phyloP scores from a whole-genome alignment of 2,888 invertebrate genomes.

The Lypha dubia region DNA sequence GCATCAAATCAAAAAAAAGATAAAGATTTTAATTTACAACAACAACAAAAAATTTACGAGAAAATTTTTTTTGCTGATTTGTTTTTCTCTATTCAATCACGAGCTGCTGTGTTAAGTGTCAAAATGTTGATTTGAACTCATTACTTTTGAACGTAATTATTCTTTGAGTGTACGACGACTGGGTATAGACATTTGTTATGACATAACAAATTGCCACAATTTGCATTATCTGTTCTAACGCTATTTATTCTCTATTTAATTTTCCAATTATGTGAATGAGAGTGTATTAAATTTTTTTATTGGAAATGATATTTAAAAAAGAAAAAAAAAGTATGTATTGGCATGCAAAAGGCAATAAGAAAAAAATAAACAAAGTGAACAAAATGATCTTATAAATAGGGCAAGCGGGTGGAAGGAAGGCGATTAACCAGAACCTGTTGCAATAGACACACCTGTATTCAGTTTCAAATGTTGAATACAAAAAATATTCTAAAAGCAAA shows the following conservation, averaged over 20 bases:
- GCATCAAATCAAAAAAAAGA: constrained; percentile 38
- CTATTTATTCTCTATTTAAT: not conserved
- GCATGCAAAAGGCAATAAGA: constrained; percentile 38
- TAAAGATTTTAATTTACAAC: not conserved
- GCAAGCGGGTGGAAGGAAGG: not conserved
- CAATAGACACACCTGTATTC: constrained; percentile 66
- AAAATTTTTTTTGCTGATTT: constrained; percentile 33
- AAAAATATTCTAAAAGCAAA: constrained; percentile 13
- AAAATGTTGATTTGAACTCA: constrained; percentile 64
- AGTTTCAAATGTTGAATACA: constrained; percentile 24
- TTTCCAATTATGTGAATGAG: not conserved
- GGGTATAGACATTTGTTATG: constrained; percentile 8
- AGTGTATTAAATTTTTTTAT: constrained; percentile 2
- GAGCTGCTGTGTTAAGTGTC: constrained; percentile 61
- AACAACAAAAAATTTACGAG: constrained; percentile 33
- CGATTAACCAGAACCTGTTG: constrained; percentile 47
- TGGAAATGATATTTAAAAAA: constrained; percentile 23
- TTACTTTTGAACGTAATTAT: constrained; percentile 31
- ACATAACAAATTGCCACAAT: constrained; percentile 44
- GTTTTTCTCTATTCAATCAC: constrained; percentile 43
- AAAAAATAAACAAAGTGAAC: not conserved
- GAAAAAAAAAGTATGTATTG: constrained; percentile 16
- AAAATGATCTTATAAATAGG: not conserved
- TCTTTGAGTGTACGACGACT: constrained; percentile 18
- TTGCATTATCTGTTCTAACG: not conserved